Evolutionary conservation across 1,140 invertebrate genomes (phyloP), one percentile per base, ranked within the genome.

Genomic region (Trichogramma pretiosum): DNA sequence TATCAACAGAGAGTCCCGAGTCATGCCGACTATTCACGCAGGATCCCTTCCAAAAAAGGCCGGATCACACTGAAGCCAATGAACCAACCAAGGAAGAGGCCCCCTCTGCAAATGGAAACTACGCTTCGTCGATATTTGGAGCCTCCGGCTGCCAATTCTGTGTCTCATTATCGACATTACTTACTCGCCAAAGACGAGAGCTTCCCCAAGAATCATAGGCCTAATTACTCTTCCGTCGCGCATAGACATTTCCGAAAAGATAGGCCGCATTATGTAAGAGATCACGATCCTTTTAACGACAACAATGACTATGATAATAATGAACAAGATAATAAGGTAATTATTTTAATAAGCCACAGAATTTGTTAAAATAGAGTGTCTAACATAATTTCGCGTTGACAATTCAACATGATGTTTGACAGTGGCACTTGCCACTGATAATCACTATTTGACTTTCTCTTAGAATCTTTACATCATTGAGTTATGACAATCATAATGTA

Each of bases 301-400:
- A 28, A 61, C 38, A 64, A 68, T 47, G 57, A 61, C 39, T 60
- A 63, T 43, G 22, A 55, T 13, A 43, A 60, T 18, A 36, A 61
- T 26, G 41, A 49, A 48, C 43, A 55, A 42, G 54, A 51, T 21
- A 40, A 5, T 43, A 17, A 28, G 40, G 48, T 56, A 55, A 42
- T 28, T 28, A 7, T 28, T 28, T 28, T 28, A 11, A 28, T 28
- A 28, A 28, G 11, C 11, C 11, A 28, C 24, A 28, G 24, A 28
- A 28, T 28, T 28, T 28, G 5, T 28, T 28, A 7, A 7, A 28
- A 28, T 28, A 28, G n/a, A n/a, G n/a, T n/a, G n/a, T n/a, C n/a
- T n/a, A n/a, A n/a, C n/a, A n/a, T n/a, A n/a, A n/a, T n/a, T n/a
- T n/a, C n/a, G n/a, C n/a, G n/a, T n/a, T n/a, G n/a, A n/a, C n/a